A percentile compares a stretch with the other conserved stretches of the same genome.
Evolutionary conservation across 1,140 invertebrate species (phyloP).

Genomic region (Tetraneura akinire): DNA sequence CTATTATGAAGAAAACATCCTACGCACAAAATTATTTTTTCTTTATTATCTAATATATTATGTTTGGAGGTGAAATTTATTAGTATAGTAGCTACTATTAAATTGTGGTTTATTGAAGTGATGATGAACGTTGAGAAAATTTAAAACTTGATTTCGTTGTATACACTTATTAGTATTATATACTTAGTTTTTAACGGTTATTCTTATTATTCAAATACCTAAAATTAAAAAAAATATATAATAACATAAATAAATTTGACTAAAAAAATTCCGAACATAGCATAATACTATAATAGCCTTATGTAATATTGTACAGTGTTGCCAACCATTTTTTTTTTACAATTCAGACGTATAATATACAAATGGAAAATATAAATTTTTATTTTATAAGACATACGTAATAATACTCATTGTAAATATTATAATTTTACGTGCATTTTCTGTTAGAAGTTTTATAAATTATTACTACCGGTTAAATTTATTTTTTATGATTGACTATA

Average conservation of each 20-base stretch:
- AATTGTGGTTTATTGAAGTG: too few relatives aligned
- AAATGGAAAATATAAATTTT: too few relatives aligned
- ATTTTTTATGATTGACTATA: too few relatives aligned
- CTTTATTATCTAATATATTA: background rate
- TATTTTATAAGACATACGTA: too few relatives aligned
- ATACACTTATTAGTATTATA: too few relatives aligned
- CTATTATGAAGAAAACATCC: background rate
- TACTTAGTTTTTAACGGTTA: conserved; percentile 14
- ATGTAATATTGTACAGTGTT: background rate
- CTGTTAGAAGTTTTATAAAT: background rate
- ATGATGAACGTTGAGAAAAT: too few relatives aligned
- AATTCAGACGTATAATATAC: too few relatives aligned
- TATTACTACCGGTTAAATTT: background rate
- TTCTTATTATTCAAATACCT: conserved; percentile 1
- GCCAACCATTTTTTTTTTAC: background rate
- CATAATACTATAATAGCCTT: too few relatives aligned
- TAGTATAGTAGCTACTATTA: background rate
- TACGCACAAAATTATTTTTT: background rate
- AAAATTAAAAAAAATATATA: background rate
- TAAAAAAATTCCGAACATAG: too few relatives aligned
- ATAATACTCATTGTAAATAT: too few relatives aligned
- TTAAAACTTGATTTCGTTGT: background rate
- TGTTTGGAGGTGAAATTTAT: background rate
- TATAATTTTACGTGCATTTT: too few relatives aligned
- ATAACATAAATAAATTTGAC: too few relatives aligned